A percentile compares a stretch with the other conserved stretches of the same genome.
Evolutionary conservation across 1,140 invertebrate genomes (phyloP).

Genomic region (Tetragonula clypearis): DNA sequence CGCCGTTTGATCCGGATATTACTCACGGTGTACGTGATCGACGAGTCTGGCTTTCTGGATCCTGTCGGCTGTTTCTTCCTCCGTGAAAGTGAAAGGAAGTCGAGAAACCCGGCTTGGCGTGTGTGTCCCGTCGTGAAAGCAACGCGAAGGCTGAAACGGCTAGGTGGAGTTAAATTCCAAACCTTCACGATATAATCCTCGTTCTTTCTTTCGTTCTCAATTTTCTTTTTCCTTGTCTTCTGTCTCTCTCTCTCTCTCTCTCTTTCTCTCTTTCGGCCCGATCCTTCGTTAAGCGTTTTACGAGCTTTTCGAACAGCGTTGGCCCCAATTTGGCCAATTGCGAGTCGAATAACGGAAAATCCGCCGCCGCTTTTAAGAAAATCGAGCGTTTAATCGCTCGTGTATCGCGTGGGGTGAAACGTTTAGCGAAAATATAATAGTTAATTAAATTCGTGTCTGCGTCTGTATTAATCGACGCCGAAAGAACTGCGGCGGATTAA

Average conservation of each 20-base stretch:
- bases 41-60: neutral
- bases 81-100: conserved; percentile 43
- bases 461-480: neutral
- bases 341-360: neutral
- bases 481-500: conserved; percentile 19
- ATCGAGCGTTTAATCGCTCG: neutral
- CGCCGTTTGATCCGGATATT: neutral
- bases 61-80: conserved; percentile 25
- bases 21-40: neutral
- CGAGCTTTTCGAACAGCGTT: neutral
- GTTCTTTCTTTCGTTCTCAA: too few relatives aligned
- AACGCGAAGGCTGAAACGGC: neutral
- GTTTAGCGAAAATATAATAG: conserved; percentile 14
- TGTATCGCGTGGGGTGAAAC: neutral
- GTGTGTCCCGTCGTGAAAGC: conserved; percentile 34
- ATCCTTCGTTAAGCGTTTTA: neutral
- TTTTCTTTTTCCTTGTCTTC: neutral
- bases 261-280: too few relatives aligned
- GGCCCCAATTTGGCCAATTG: neutral
- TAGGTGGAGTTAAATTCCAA: neutral
- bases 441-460: conserved; percentile 23
- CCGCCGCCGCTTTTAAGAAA: neutral
- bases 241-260: neutral
- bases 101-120: neutral
- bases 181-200: neutral